A percentile compares a stretch with the other conserved stretches of the same genome.
phyloP scores from a whole-genome alignment of 2,113 vertebrate genomes.

The Lonchura striata region DNA sequence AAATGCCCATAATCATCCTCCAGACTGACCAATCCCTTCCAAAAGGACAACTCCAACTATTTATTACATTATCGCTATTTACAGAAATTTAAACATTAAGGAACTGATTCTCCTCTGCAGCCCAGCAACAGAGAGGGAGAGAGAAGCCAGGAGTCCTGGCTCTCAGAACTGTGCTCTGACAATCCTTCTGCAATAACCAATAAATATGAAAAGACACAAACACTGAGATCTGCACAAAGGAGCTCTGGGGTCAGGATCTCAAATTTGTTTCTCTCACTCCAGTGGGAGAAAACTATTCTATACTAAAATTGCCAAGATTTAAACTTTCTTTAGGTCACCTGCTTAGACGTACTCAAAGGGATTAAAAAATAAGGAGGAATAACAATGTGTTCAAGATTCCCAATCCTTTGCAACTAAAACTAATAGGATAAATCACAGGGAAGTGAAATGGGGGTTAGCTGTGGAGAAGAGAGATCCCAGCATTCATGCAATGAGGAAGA shows the following conservation, averaged over 20 bases:
- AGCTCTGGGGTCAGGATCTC: not conserved
- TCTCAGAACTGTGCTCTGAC: fast-evolving
- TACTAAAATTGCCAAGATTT: not conserved
- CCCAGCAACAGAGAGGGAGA: not conserved
- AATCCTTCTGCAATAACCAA: not conserved
- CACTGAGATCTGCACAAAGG: not conserved
- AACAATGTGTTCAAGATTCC: not conserved
- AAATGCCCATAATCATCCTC: not conserved
- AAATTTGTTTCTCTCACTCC: not conserved
- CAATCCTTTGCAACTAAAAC: not conserved
- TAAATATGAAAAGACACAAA: not conserved
- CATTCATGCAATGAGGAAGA: not conserved
- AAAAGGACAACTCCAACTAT: not conserved
- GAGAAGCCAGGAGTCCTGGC: not conserved
- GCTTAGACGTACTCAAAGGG: not conserved
- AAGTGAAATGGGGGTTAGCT: not conserved
- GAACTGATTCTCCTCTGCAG: not conserved
- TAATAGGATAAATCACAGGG: not conserved
- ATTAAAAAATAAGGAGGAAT: not conserved
- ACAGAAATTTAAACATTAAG: not conserved
- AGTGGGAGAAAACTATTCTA: not conserved
- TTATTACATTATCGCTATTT: not conserved
- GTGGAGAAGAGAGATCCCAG: not conserved
- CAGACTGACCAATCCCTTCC: not conserved
- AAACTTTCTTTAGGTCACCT: not conserved